These are phyloP conservation scores for Sipha maydis DNA, from an alignment of 2,888 invertebrate species.

Conservation along the genomic window DNA sequence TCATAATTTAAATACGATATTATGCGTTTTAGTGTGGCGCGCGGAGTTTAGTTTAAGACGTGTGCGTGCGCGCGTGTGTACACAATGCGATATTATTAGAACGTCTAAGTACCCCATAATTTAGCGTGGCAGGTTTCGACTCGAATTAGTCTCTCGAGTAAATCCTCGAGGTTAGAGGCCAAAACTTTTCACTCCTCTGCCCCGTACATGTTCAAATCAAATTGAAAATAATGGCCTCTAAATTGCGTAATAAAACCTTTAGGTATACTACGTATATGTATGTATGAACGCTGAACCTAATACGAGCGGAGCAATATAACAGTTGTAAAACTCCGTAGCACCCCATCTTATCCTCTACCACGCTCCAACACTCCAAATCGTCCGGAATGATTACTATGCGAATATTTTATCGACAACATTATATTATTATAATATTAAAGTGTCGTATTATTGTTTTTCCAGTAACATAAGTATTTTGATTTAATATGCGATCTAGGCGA, in stretches of 20 bases:
- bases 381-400: background rate
- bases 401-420: too few relatives aligned
- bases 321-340: background rate
- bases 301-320: background rate
- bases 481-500: too few relatives aligned
- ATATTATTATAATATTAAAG: too few relatives aligned
- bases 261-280: background rate
- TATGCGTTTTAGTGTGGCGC: background rate
- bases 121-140: slow-evolving; percentile 18
- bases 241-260: slow-evolving; percentile 46
- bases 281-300: background rate
- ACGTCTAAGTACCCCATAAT: slow-evolving; percentile 27
- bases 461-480: too few relatives aligned
- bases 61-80: background rate
- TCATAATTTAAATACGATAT: slow-evolving; percentile 28
- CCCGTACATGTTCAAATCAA: slow-evolving; percentile 35
- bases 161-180: slow-evolving; percentile 52
- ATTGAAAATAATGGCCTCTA: slow-evolving; percentile 55
- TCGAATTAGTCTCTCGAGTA: slow-evolving; percentile 52
- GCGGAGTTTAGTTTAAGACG: slow-evolving; percentile 14
- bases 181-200: slow-evolving; percentile 35
- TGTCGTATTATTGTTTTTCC: background rate
- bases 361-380: background rate
- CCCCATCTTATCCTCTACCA: background rate
- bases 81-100: slow-evolving; percentile 26